Evolutionary conservation across 2,888 invertebrate species (phyloP).

Genomic region (Cylloceria caligata): DNA sequence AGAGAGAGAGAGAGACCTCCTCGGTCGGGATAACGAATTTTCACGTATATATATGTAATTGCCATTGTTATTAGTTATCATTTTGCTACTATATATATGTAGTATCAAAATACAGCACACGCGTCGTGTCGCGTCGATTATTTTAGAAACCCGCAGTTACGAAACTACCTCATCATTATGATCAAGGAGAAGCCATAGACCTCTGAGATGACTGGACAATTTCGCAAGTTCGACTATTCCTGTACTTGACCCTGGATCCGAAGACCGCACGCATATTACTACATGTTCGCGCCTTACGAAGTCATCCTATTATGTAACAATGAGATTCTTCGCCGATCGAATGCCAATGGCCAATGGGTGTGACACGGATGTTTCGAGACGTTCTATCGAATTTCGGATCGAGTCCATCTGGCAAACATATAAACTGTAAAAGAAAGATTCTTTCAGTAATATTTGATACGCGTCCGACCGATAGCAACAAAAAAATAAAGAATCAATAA

Average conservation of each 20-base stretch:
- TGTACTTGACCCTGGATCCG: slow-evolving; percentile 9
- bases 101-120: not conserved
- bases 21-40: not conserved
- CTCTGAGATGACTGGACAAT: not conserved
- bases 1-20: too few species aligned
- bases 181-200: not conserved
- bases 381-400: not conserved
- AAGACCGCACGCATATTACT: not conserved
- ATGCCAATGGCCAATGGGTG: slow-evolving; percentile 8
- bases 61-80: too few species aligned
- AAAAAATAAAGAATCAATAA: too few species aligned
- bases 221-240: not conserved
- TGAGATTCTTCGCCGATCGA: not conserved
- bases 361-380: not conserved
- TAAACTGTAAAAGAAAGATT: not conserved
- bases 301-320: slow-evolving; percentile 8
- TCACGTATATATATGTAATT: not conserved
- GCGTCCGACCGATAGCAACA: not conserved
- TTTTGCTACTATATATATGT: too few species aligned
- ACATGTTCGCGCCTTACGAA: not conserved
- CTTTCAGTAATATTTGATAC: not conserved
- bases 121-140: slow-evolving; percentile 1
- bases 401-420: not conserved
- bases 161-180: not conserved
- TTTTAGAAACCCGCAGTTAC: slow-evolving; percentile 2